Evolutionary conservation across 2,888 invertebrate species (phyloP).

Genomic region (Polymixis flavicincta): DNA sequence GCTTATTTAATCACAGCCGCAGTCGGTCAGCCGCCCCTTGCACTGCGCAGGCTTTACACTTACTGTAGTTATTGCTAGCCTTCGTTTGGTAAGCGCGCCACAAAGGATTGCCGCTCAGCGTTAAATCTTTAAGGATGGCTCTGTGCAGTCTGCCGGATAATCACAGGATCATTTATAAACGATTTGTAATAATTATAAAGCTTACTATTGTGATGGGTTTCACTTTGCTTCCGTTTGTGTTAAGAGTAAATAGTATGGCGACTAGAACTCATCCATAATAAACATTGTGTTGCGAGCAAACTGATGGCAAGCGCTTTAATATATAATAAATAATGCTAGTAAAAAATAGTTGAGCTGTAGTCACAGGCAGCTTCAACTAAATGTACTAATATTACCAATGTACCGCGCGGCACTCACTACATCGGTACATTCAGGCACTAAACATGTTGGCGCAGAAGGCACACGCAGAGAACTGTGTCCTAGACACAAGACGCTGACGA

Average conservation of each 20-base stretch:
- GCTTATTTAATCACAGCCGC: conserved; percentile 11
- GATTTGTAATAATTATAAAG: conserved; percentile 11
- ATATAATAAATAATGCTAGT: background rate
- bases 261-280: too few species aligned
- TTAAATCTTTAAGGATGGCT: background rate
- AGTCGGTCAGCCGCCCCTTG: background rate
- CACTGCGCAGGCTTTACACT: background rate
- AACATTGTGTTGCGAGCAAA: background rate
- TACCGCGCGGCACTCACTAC: background rate
- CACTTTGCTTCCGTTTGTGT: background rate
- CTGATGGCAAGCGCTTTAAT: background rate
- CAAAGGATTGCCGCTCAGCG: conserved; percentile 11
- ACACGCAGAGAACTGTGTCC: background rate
- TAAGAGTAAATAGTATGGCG: background rate
- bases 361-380: background rate
- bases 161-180: conserved; percentile 10
- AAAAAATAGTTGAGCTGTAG: conserved; percentile 7
- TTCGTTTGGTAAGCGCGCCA: background rate
- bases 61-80: background rate
- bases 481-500: background rate
- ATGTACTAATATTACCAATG: conserved; percentile 19
- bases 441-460: conserved; percentile 19
- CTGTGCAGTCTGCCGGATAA: background rate
- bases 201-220: background rate
- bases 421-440: background rate